Percentiles rank a stretch among this genome's conserved stretches.
Evolutionary conservation across 2,113 vertebrate species (phyloP).

Genomic region (Cromileptes altivelis): DNA sequence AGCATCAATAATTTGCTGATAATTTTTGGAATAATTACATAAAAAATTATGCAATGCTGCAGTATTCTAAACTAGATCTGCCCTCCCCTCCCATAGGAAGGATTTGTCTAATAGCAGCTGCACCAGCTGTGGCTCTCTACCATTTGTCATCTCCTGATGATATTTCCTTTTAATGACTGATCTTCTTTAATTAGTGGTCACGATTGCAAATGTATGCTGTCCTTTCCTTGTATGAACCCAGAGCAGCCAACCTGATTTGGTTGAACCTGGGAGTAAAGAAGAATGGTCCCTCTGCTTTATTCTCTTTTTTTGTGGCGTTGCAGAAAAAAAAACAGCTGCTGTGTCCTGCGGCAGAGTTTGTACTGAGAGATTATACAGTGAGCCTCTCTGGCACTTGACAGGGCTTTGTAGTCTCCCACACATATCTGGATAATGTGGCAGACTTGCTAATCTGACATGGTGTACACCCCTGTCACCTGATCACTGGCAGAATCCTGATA

Average conservation of each 20-base stretch:
- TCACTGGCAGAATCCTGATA: constrained; percentile 59
- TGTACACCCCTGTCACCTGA: constrained; percentile 66
- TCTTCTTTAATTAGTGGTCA: constrained; percentile 22
- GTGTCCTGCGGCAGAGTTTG: constrained; percentile 69
- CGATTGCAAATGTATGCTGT: neutral
- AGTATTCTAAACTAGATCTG: constrained; percentile 47
- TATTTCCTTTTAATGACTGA: constrained; percentile 21
- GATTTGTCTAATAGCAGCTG: constrained; percentile 54
- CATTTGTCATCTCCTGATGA: constrained; percentile 23
- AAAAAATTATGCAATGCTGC: constrained; percentile 52
- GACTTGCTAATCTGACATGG: constrained; percentile 71
- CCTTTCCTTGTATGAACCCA: constrained; percentile 6
- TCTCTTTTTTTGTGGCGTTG: constrained; percentile 28
- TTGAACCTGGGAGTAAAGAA: neutral
- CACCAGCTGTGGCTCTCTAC: constrained; percentile 14
- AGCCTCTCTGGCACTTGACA: constrained; percentile 67
- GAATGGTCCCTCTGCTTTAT: constrained; percentile 1
- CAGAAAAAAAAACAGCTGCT: constrained; percentile 58
- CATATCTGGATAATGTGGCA: constrained; percentile 61
- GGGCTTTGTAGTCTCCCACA: constrained; percentile 71
- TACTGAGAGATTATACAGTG: constrained; percentile 73
- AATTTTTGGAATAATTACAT: constrained; percentile 4
- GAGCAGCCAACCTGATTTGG: neutral
- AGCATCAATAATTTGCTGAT: constrained; percentile 35
- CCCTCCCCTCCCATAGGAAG: constrained; percentile 34